Evolutionary conservation across 2,888 invertebrate genomes (phyloP).

Genomic region (Augiades crinisus): DNA sequence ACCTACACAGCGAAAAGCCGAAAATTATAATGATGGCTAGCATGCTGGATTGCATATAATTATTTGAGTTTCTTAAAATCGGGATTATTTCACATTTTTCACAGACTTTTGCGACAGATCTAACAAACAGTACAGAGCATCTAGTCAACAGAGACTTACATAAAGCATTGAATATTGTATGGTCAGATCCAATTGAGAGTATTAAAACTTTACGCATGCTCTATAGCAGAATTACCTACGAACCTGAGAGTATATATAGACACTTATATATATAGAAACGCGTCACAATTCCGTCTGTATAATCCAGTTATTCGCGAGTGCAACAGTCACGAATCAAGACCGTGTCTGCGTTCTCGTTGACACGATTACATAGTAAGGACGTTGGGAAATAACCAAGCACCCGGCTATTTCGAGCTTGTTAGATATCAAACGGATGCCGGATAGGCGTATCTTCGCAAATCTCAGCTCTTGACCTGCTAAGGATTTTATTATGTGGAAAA

Average conservation of each 20-base stretch:
- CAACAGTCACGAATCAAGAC: constrained; percentile 12
- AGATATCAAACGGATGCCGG: constrained; percentile 10
- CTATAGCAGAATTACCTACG: background rate
- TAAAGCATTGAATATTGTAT: background rate
- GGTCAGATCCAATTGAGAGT: no score
- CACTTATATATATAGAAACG: no score
- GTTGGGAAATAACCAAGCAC: constrained; percentile 17
- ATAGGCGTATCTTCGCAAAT: constrained; percentile 14
- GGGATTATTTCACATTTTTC: no score
- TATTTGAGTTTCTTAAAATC: no score
- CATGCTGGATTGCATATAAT: no score
- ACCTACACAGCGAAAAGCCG: no score
- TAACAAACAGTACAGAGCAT: no score
- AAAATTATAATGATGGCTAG: no score
- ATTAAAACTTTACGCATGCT: background rate
- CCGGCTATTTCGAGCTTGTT: constrained; percentile 16
- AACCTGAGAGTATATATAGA: background rate
- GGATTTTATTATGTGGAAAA: background rate
- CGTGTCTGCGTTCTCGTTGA: constrained; percentile 16
- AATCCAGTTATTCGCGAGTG: constrained; percentile 17
- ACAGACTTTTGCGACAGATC: no score
- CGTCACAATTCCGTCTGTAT: background rate
- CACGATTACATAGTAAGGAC: constrained; percentile 24
- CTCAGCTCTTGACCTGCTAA: constrained; percentile 5
- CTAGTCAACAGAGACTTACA: no score